These are phyloP conservation scores for Columba livia DNA, from an alignment of 2,113 vertebrate genomes.

Conservation along the genomic window DNA sequence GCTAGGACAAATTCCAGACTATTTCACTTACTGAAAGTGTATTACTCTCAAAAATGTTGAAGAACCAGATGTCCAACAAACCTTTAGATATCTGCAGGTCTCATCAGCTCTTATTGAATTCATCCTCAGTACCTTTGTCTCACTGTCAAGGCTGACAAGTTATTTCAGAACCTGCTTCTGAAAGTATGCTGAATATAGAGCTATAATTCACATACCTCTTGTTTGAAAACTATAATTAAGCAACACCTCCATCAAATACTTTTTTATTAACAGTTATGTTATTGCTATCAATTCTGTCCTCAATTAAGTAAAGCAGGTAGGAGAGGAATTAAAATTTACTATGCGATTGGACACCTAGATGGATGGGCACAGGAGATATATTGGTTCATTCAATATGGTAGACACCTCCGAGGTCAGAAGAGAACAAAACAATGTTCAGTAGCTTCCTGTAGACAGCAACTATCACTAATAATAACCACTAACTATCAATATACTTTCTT, in stretches of 20 bases:
- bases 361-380: background rate
- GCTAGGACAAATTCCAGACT: background rate
- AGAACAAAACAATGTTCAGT: background rate
- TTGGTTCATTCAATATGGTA: background rate
- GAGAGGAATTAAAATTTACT: background rate
- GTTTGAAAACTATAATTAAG: background rate
- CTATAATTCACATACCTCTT: background rate
- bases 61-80: background rate
- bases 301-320: background rate
- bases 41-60: background rate
- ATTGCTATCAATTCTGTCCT: background rate
- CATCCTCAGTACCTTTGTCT: background rate
- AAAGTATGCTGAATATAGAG: background rate
- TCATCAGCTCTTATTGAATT: background rate
- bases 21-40: background rate
- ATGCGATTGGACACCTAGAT: background rate
- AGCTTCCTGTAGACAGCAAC: background rate
- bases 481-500: background rate
- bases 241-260: background rate
- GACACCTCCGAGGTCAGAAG: background rate
- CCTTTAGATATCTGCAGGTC: background rate
- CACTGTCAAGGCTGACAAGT: background rate
- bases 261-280: background rate
- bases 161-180: background rate
- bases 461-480: background rate